These are phyloP conservation scores for Scomber scombrus DNA, from an alignment of 2,113 vertebrate species.

Conservation along the genomic window DNA sequence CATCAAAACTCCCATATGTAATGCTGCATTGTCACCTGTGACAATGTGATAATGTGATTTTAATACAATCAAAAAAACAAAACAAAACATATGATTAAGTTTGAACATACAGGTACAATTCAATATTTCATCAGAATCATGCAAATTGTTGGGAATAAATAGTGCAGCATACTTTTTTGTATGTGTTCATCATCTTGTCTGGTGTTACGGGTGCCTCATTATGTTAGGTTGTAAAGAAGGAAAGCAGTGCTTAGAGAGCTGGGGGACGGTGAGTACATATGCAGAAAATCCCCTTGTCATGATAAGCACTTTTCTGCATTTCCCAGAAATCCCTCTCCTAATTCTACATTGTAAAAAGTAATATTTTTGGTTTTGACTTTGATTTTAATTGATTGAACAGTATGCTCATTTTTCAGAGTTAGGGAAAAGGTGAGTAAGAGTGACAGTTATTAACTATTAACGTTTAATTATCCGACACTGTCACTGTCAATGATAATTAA, in stretches of 20 bases:
- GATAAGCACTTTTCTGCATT: slow-evolving; percentile 62
- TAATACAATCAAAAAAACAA: slow-evolving; percentile 21
- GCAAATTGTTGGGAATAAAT: slow-evolving; percentile 4
- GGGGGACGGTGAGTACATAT: slow-evolving; percentile 44
- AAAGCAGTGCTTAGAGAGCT: slow-evolving; percentile 51
- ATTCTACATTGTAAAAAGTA: slow-evolving; percentile 39
- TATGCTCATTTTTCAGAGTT: slow-evolving; percentile 10
- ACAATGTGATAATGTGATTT: slow-evolving; percentile 45
- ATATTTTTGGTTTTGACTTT: slow-evolving; percentile 29
- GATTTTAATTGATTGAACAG: slow-evolving; percentile 38
- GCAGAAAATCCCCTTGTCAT: slow-evolving; percentile 59
- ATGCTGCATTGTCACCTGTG: slow-evolving; percentile 40
- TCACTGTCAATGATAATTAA: no score
- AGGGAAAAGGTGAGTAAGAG: background rate
- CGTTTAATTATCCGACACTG: slow-evolving; percentile 13
- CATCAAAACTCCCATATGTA: slow-evolving; percentile 58
- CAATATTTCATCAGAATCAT: background rate
- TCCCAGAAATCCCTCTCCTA: slow-evolving; percentile 54
- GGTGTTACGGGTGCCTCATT: slow-evolving; percentile 24
- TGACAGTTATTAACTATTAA: slow-evolving; percentile 1
- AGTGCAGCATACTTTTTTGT: background rate
- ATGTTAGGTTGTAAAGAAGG: slow-evolving; percentile 40
- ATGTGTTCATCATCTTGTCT: slow-evolving; percentile 25
- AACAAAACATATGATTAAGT: background rate
- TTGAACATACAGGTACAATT: slow-evolving; percentile 2